phyloP scores from a whole-genome alignment of 2,797 vertebrate genomes.

The Gymnothorax javanicus region DNA sequence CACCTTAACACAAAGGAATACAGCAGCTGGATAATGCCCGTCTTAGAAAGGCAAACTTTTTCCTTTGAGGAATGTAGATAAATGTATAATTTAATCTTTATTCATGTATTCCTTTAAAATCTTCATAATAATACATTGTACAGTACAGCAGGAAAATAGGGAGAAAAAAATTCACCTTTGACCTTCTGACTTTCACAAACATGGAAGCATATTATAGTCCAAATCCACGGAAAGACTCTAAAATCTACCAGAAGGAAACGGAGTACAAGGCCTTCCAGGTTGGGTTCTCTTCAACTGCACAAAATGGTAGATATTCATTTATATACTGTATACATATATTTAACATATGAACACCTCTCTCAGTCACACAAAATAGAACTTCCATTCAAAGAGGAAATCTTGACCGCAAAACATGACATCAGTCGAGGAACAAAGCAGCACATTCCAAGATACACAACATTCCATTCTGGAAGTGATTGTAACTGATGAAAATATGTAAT shows the following conservation, averaged over 20 bases:
- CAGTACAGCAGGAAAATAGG: conserved; percentile 77
- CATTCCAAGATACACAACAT: conserved; percentile 62
- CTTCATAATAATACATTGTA: conserved; percentile 79
- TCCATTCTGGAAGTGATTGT: conserved; percentile 56
- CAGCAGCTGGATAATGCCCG: conserved; percentile 70
- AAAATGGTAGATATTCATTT: conserved; percentile 46
- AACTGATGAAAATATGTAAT: conserved; percentile 69
- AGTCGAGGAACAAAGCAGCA: conserved; percentile 51
- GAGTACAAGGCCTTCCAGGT: conserved; percentile 59
- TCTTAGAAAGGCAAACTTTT: conserved; percentile 53
- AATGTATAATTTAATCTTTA: conserved; percentile 63
- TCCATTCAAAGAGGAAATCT: conserved; percentile 57
- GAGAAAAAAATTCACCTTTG: conserved; percentile 80
- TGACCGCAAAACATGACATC: conserved; percentile 12
- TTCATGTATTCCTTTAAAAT: conserved; percentile 67
- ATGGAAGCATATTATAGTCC: conserved; percentile 72
- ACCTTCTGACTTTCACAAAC: conserved; percentile 79
- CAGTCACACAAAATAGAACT: conserved; percentile 46
- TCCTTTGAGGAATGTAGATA: conserved; percentile 79
- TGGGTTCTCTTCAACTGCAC: conserved; percentile 44
- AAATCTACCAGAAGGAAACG: conserved; percentile 65
- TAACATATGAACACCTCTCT: conserved; percentile 42
- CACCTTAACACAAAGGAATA: conserved; percentile 79
- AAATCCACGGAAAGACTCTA: conserved; percentile 67
- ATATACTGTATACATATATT: conserved; percentile 5